phyloP scores from a whole-genome alignment of 1,140 invertebrate genomes.

The Drosophila hydei region DNA sequence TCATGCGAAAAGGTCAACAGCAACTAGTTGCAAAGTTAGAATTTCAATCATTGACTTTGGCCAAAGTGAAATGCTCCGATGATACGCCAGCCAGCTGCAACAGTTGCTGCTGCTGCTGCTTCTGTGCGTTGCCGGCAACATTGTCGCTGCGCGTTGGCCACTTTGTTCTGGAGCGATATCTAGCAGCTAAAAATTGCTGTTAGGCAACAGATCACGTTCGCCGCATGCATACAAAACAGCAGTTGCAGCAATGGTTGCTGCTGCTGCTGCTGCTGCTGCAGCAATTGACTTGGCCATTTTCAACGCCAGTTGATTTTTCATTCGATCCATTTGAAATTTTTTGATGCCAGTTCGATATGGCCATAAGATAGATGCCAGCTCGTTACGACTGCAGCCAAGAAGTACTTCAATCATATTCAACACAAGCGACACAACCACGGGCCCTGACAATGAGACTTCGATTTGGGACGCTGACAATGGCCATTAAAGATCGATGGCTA shows the following conservation, averaged over 20 bases:
- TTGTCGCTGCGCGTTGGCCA: constrained; percentile 67
- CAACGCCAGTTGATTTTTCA: constrained; percentile 77
- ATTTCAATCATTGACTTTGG: constrained; percentile 75
- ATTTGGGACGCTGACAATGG: constrained; percentile 6
- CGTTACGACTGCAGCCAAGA: constrained; percentile 53
- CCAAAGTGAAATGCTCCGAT: constrained; percentile 61
- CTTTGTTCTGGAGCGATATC: constrained; percentile 75
- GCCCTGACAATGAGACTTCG: constrained; percentile 28
- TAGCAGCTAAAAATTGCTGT: constrained; percentile 53
- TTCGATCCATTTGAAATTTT: constrained; percentile 82
- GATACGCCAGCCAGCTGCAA: constrained; percentile 34
- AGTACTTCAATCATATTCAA: constrained; percentile 78
- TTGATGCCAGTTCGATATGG: constrained; percentile 80
- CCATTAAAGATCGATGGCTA: constrained; percentile 2
- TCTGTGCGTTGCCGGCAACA: constrained; percentile 60
- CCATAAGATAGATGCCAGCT: constrained; percentile 72
- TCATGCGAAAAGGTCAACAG: constrained; percentile 78
- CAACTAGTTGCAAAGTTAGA: constrained; percentile 61
- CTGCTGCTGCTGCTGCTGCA: constrained; percentile 6
- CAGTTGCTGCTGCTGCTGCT: constrained; percentile 36
- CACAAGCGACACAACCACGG: constrained; percentile 8
- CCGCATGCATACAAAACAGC: constrained; percentile 76
- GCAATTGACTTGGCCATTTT: constrained; percentile 63
- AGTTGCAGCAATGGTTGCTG: constrained; percentile 3
- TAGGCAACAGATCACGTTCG: constrained; percentile 76